Percentiles rank a stretch among this genome's conserved stretches.
phyloP scores from a whole-genome alignment of 2,113 vertebrate species.

The Cryptotis parvus region DNA sequence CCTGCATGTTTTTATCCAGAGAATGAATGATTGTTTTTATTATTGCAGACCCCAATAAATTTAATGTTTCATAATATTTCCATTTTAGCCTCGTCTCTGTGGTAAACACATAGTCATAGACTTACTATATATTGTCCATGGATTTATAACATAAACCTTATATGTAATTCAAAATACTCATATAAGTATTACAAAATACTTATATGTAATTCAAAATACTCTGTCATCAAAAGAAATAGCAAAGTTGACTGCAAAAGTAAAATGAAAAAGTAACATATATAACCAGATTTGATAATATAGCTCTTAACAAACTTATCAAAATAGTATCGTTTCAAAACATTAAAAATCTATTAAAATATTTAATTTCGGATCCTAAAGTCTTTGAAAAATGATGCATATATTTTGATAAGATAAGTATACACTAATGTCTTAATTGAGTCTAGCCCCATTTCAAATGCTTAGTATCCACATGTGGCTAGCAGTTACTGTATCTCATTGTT shows the following conservation, averaged over 20 bases:
- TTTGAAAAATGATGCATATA: not conserved
- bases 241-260: not conserved
- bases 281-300: conserved; percentile 28
- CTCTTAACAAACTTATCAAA: not conserved
- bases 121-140: not conserved
- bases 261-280: not conserved
- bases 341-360: not conserved
- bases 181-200: too few relatives aligned
- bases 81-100: conserved; percentile 40
- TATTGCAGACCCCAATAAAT: conserved; percentile 29
- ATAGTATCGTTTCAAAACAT: conserved; percentile 25
- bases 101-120: not conserved
- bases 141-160: not conserved
- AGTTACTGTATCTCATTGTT: not conserved
- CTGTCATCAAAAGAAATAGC: not conserved
- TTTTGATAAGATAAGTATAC: not conserved
- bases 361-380: not conserved
- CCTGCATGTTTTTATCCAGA: conserved; percentile 38
- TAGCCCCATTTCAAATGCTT: not conserved
- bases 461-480: not conserved
- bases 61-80: conserved; percentile 59
- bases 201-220: too few relatives aligned
- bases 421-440: too few relatives aligned
- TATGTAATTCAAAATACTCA: not conserved
- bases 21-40: conserved; percentile 28